Conservation (phyloP, 53 echinoderm and acorn worm genomes). For the Holothuria scabra region DNA sequence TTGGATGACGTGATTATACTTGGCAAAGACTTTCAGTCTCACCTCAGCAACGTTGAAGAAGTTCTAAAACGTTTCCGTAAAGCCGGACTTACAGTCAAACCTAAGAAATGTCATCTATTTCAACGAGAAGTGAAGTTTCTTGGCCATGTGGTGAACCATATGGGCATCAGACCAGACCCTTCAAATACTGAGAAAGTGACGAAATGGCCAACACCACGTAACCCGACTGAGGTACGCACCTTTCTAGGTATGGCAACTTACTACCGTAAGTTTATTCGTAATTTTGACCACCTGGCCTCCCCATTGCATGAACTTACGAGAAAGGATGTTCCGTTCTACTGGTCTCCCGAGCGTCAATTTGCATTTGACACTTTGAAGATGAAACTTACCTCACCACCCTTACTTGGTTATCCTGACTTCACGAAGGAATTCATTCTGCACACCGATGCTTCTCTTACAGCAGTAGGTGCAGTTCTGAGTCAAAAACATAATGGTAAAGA, state of each 20-base stretch:
- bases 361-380: slow-evolving; percentile 33
- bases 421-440: slow-evolving; percentile 47
- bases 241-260: background rate
- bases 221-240: background rate
- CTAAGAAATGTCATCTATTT: background rate
- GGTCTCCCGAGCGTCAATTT: slow-evolving; percentile 33
- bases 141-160: background rate
- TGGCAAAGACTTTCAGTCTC: background rate
- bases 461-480: no score
- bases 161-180: background rate
- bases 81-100: background rate
- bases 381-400: slow-evolving; percentile 28
- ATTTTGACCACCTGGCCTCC: background rate
- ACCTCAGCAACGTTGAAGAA: background rate
- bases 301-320: no score
- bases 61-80: background rate
- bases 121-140: slow-evolving; percentile 43
- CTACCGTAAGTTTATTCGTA: background rate
- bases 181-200: background rate
- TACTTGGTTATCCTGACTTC: slow-evolving; percentile 64
- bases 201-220: background rate
- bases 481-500: no score
- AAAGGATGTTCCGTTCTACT: slow-evolving; percentile 28
- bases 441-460: slow-evolving; percentile 59
- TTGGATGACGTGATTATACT: slow-evolving; percentile 24